A percentile compares a stretch with the other conserved stretches of the same genome.
phyloP scores from a whole-genome alignment of 2,888 invertebrate species.

The Dromius quadrimaculatus region DNA sequence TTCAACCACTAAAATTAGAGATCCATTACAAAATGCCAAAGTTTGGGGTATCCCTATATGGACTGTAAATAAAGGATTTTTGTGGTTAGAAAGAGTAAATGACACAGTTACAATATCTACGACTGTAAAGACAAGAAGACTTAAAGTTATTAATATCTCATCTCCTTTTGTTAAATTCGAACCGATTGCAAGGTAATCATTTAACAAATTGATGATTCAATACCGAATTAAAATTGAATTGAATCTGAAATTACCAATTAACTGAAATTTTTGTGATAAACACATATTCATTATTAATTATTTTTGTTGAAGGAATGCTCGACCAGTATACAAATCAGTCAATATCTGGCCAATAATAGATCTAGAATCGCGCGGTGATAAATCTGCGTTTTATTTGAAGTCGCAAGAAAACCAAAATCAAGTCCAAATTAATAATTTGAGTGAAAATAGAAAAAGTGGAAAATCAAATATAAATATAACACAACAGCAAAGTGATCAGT shows the following conservation, averaged over 20 bases:
- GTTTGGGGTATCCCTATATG: constrained; percentile 69
- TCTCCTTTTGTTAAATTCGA: constrained; percentile 81
- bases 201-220: no score
- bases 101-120: constrained; percentile 66
- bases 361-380: constrained; percentile 64
- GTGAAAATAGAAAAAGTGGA: constrained; percentile 54
- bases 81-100: constrained; percentile 75
- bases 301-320: constrained; percentile 66
- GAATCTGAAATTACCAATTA: neutral
- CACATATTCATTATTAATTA: neutral
- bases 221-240: constrained; percentile 24
- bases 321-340: constrained; percentile 75
- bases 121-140: constrained; percentile 52
- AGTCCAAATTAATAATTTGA: constrained; percentile 54
- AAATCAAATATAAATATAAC: constrained; percentile 59
- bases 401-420: constrained; percentile 58
- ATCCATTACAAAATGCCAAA: constrained; percentile 69
- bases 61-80: constrained; percentile 67
- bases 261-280: neutral
- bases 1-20: constrained; percentile 58
- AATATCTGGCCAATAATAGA: constrained; percentile 74
- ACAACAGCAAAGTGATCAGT: constrained; percentile 59
- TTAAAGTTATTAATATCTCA: constrained; percentile 73
- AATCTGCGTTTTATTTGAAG: constrained; percentile 57
- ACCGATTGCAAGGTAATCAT: constrained; percentile 75